Percentiles rank a stretch among this genome's conserved stretches.
phyloP scores from a whole-genome alignment of 2,113 vertebrate species.

The Verasper variegatus region DNA sequence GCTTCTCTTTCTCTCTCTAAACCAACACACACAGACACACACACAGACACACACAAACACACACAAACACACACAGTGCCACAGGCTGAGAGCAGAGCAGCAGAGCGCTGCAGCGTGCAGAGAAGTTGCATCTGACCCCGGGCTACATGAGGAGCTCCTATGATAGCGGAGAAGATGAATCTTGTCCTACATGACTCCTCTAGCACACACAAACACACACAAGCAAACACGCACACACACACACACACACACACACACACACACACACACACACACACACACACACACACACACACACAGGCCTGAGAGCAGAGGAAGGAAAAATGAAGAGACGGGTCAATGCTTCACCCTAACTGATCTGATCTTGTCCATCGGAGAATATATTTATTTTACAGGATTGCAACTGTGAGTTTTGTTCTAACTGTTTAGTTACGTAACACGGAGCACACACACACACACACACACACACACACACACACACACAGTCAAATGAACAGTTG shows the following conservation, averaged over 20 bases:
- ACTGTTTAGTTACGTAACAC: not conserved
- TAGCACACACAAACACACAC: not conserved
- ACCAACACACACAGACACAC: not conserved
- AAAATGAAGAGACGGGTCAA: slow-evolving; percentile 20
- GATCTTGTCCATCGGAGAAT: slow-evolving; percentile 5
- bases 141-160: slow-evolving; percentile 51
- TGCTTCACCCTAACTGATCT: not conserved
- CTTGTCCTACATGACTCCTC: slow-evolving; percentile 47
- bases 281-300: not conserved
- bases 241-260: not conserved
- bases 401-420: not conserved
- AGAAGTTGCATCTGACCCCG: slow-evolving; percentile 51
- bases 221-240: no score
- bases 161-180: slow-evolving; percentile 53
- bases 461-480: not conserved
- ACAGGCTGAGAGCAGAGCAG: slow-evolving; percentile 42
- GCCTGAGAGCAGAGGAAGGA: not conserved
- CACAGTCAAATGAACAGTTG: not conserved
- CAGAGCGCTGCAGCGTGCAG: slow-evolving; percentile 19
- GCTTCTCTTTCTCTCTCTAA: not conserved
- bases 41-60: not conserved
- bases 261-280: not conserved
- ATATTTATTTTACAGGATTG: not conserved
- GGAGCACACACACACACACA: not conserved
- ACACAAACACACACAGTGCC: slow-evolving; percentile 11